These are phyloP conservation scores for Bubo scandiacus DNA, from an alignment of 2,113 vertebrate species.

Conservation along the genomic window DNA sequence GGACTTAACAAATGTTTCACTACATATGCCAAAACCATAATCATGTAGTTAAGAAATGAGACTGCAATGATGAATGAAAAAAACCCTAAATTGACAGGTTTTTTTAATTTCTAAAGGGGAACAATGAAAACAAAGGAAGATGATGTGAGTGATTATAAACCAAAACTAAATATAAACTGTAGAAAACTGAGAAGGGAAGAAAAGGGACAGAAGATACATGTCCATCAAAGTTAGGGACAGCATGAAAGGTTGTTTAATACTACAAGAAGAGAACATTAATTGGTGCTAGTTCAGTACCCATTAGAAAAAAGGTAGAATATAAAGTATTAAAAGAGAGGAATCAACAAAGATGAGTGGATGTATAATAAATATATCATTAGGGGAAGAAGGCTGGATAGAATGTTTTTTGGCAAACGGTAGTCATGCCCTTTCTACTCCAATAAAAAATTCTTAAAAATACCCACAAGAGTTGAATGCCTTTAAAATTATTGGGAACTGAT, in stretches of 20 bases:
- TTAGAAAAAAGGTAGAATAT: background rate
- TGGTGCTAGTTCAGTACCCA: background rate
- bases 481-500: background rate
- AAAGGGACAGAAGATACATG: background rate
- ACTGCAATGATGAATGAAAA: background rate
- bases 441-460: background rate
- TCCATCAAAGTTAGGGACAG: background rate
- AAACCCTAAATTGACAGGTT: accelerated
- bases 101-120: background rate
- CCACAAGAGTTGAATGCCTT: background rate
- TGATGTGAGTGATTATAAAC: background rate
- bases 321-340: background rate
- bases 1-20: background rate
- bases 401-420: background rate
- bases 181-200: background rate
- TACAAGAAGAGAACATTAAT: background rate
- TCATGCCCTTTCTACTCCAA: background rate
- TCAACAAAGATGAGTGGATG: background rate
- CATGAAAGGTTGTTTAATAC: background rate
- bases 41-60: background rate
- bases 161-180: background rate
- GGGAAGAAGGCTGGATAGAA: background rate
- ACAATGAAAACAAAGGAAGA: background rate
- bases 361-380: background rate
- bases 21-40: background rate